Percentiles rank a stretch among this genome's conserved stretches.
phyloP scores from a whole-genome alignment of 23 tunicate species.

The Ciona savignyi region DNA sequence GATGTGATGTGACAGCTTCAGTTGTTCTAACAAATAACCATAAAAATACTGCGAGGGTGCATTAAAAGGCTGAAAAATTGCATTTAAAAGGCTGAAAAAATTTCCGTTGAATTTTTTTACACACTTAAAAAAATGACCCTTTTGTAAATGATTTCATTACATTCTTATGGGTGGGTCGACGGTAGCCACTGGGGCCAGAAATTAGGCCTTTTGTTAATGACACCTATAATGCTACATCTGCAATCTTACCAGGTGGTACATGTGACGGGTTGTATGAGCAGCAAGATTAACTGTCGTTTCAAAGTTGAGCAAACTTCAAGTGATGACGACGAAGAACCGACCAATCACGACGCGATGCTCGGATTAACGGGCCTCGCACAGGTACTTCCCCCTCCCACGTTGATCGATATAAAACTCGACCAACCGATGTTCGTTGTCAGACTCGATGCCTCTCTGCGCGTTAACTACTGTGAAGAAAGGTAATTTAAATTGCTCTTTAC shows the following conservation, averaged over 20 bases:
- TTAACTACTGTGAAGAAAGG: conserved; percentile 66
- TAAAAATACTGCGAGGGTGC: no score
- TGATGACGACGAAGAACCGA: conserved; percentile 14
- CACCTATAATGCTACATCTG: not conserved
- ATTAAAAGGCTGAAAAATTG: no score
- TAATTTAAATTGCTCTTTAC: no score
- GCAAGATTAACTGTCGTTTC: not conserved
- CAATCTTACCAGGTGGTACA: conserved; percentile 49
- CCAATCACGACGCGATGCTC: not conserved
- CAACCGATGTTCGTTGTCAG: conserved; percentile 40
- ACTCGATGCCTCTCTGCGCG: conserved; percentile 33
- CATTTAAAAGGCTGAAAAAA: no score
- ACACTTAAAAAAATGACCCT: no score
- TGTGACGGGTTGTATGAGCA: conserved; percentile 14
- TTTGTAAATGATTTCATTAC: no score
- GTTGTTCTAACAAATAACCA: not conserved
- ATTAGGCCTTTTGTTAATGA: no score
- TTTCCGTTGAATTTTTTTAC: no score
- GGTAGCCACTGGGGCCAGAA: no score
- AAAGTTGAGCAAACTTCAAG: not conserved
- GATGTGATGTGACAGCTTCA: no score
- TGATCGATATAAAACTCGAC: conserved; percentile 21
- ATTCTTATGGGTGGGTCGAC: no score
- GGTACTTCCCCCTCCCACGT: conserved; percentile 30
- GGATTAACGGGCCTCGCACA: conserved; percentile 40